These are phyloP conservation scores for Parnassius glacialis DNA, from an alignment of 2,888 invertebrate genomes.

Conservation along the genomic window DNA sequence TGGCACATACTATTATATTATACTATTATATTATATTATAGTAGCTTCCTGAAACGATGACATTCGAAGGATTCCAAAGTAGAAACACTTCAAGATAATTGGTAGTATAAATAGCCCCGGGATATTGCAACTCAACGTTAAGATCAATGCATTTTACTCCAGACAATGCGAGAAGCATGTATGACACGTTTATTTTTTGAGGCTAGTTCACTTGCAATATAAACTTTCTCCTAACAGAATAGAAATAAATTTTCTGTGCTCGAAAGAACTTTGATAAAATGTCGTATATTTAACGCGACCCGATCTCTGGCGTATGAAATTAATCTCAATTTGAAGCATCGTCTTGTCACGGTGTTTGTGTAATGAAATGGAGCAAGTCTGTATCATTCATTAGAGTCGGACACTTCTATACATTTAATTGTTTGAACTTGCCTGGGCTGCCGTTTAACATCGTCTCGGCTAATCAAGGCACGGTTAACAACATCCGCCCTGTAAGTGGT, in stretches of 20 bases:
- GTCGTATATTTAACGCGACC: conserved; percentile 12
- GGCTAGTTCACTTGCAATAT: neutral
- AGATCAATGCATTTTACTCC: conserved; percentile 51
- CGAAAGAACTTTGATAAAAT: neutral
- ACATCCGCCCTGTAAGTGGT: conserved; percentile 74
- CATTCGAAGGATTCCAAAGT: conserved; percentile 40
- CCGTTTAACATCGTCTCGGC: conserved; percentile 75
- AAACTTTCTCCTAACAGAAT: neutral
- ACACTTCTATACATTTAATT: conserved; percentile 80
- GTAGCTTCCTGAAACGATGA: conserved; percentile 33
- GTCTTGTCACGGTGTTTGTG: conserved; percentile 77
- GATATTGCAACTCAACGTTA: conserved; percentile 53
- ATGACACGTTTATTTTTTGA: conserved; percentile 7
- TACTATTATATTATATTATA: too few relatives aligned
- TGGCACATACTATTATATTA: too few relatives aligned
- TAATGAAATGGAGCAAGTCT: conserved; percentile 74
- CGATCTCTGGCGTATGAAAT: conserved; percentile 49
- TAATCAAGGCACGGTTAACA: conserved; percentile 78
- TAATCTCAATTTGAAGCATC: conserved; percentile 76
- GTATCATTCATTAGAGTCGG: conserved; percentile 78
- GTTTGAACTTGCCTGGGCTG: conserved; percentile 76
- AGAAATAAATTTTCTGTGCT: conserved; percentile 4
- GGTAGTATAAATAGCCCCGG: conserved; percentile 56
- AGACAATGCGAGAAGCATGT: conserved; percentile 9
- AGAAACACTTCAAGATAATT: conserved; percentile 38